Conservation (phyloP, 2,888 invertebrate species). For the Tillus elongatus region DNA sequence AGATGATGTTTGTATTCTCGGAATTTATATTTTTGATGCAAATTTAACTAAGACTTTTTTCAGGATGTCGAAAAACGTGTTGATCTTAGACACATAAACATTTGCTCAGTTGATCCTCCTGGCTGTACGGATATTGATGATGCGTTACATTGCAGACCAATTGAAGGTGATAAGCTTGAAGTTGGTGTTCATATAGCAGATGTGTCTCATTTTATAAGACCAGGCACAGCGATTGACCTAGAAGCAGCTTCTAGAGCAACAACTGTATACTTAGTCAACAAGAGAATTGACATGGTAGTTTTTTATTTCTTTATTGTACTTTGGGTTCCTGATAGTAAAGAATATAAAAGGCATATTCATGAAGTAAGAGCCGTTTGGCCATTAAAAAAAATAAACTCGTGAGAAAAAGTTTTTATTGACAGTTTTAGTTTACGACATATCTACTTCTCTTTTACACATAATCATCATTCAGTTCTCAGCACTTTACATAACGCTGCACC, state of each 20-base stretch:
- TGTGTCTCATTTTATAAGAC: slow-evolving; percentile 93
- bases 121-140: slow-evolving; percentile 99
- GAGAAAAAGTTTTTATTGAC: too few relatives aligned
- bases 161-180: slow-evolving; percentile 66
- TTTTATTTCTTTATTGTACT: neutral
- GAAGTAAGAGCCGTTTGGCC: too few relatives aligned
- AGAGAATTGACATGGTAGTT: slow-evolving; percentile 78
- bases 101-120: slow-evolving; percentile 96
- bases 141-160: slow-evolving; percentile 78
- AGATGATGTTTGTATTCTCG: slow-evolving; percentile 55
- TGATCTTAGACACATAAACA: slow-evolving; percentile 74
- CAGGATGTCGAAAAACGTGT: slow-evolving; percentile 69
- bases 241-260: slow-evolving; percentile 93
- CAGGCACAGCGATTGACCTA: slow-evolving; percentile 81
- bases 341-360: too few relatives aligned
- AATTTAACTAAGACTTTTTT: slow-evolving; percentile 17
- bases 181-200: slow-evolving; percentile 98
- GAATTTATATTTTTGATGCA: slow-evolving; percentile 49
- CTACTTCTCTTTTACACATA: too few relatives aligned
- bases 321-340: too few relatives aligned
- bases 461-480: too few relatives aligned
- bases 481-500: too few relatives aligned
- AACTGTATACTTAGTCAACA: slow-evolving; percentile 92
- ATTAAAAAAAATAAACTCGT: too few relatives aligned
- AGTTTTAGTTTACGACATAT: too few relatives aligned